Percentiles rank a stretch among this genome's conserved stretches.
Evolutionary conservation across 2,888 invertebrate species (phyloP).

Genomic region (Xanthorhoe designata): DNA sequence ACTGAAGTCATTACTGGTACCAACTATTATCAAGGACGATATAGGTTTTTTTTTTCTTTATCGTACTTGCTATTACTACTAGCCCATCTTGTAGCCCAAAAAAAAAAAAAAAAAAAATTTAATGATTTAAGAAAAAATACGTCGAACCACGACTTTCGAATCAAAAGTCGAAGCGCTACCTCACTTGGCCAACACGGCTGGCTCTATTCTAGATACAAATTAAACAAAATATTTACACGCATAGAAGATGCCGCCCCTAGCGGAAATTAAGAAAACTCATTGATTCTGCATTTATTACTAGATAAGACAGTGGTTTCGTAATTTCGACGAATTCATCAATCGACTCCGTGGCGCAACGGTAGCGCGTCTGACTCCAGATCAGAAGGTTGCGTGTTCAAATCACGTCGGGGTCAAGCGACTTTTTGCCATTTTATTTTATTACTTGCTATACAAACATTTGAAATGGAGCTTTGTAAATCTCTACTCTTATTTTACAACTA

Average conservation of each 20-base stretch:
- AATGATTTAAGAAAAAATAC: no score
- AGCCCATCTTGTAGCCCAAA: no score
- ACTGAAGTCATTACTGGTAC: slow-evolving; percentile 79
- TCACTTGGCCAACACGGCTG: no score
- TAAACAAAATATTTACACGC: not conserved
- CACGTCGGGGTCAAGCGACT: slow-evolving; percentile 94
- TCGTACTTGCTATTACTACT: no score
- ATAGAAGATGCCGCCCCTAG: not conserved
- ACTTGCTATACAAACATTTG: not conserved
- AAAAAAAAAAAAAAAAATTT: no score
- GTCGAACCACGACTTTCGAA: no score
- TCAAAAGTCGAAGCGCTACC: no score
- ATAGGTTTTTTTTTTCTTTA: no score
- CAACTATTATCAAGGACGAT: no score
- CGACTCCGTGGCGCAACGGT: slow-evolving; percentile 98
- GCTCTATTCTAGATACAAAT: no score
- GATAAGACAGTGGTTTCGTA: slow-evolving; percentile 4
- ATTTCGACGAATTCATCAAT: slow-evolving; percentile 15
- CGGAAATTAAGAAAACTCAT: slow-evolving; percentile 2
- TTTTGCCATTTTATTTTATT: slow-evolving; percentile 17
- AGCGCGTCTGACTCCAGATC: slow-evolving; percentile 99
- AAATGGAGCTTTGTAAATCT: not conserved
- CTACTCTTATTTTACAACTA: no score
- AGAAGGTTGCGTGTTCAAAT: slow-evolving; percentile 99
- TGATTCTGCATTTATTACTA: not conserved